Percentiles rank a stretch among this genome's conserved stretches.
Conservation (phyloP, 1,140 invertebrate genomes). For the Ips nitidus region DNA sequence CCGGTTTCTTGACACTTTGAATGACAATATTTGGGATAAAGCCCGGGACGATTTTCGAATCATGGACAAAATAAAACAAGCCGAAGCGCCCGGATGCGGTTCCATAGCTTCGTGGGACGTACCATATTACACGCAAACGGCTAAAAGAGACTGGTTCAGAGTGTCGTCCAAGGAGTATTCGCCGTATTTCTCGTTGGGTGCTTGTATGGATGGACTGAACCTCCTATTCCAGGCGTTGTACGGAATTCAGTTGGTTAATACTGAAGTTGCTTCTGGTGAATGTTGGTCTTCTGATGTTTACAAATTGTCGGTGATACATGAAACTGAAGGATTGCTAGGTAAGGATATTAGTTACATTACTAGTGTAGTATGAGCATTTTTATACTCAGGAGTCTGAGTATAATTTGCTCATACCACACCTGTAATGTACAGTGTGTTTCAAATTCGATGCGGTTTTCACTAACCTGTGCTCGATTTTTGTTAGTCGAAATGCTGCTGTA, state of each 20-base stretch:
- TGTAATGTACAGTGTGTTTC: too few species aligned
- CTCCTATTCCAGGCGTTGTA: conserved; percentile 79
- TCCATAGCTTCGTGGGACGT: conserved; percentile 79
- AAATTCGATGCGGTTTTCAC: too few species aligned
- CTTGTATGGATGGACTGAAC: conserved; percentile 95
- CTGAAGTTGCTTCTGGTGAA: conserved; percentile 61
- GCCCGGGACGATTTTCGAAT: conserved; percentile 70
- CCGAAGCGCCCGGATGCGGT: conserved; percentile 54
- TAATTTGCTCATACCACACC: background rate
- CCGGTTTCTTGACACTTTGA: conserved; percentile 79
- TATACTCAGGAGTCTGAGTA: background rate
- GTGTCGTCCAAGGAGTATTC: conserved; percentile 70
- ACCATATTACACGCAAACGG: conserved; percentile 74
- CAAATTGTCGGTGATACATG: conserved; percentile 83
- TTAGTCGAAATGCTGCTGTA: too few species aligned
- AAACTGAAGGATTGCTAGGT: conserved; percentile 69
- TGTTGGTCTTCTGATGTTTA: conserved; percentile 83
- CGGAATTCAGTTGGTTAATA: conserved; percentile 72
- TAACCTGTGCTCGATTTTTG: too few species aligned
- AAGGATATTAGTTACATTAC: background rate
- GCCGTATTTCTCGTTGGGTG: conserved; percentile 91
- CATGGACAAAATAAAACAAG: conserved; percentile 75
- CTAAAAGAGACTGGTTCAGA: conserved; percentile 70
- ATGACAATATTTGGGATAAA: conserved; percentile 64
- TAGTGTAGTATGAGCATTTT: too few species aligned